Percentiles rank a stretch among this genome's conserved stretches.
These are phyloP conservation scores for Trinorchestia longiramus DNA, from an alignment of 1,140 invertebrate species.

Conservation along the genomic window DNA sequence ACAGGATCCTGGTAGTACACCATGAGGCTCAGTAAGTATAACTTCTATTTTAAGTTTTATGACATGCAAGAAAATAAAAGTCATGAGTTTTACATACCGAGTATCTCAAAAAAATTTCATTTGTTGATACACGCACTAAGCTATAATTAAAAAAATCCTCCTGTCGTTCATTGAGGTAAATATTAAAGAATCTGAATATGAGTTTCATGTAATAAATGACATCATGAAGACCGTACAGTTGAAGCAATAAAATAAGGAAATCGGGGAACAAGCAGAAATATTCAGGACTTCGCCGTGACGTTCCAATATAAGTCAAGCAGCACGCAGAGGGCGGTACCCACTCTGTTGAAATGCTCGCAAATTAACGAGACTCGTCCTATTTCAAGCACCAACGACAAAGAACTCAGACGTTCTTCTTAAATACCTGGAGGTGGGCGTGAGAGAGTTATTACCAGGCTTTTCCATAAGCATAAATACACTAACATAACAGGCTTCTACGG, in stretches of 20 bases:
- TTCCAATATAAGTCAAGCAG: not conserved
- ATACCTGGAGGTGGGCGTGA: slow-evolving; percentile 1
- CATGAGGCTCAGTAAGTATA: too few species aligned
- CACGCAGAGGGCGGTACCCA: slow-evolving; percentile 20
- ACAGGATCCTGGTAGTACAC: too few species aligned
- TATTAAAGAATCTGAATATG: not conserved
- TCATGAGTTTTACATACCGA: not conserved
- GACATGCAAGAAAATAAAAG: not conserved
- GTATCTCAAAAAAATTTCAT: not conserved
- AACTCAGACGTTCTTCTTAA: not conserved
- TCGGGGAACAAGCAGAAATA: not conserved
- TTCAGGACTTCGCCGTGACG: not conserved
- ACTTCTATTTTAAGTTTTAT: not conserved
- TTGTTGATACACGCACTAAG: not conserved
- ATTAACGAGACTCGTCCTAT: not conserved
- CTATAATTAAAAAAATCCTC: not conserved
- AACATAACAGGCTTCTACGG: not conserved
- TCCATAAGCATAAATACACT: not conserved
- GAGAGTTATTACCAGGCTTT: not conserved
- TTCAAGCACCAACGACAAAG: slow-evolving; percentile 11
- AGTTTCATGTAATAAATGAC: too few species aligned
- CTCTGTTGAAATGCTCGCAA: not conserved
- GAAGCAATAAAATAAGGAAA: not conserved
- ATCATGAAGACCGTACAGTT: too few species aligned
- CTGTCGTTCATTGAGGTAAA: not conserved